A percentile compares a stretch with the other conserved stretches of the same genome.
Evolutionary conservation across 2,888 invertebrate genomes (phyloP).

Genomic region (Ochlodes sylvanus): DNA sequence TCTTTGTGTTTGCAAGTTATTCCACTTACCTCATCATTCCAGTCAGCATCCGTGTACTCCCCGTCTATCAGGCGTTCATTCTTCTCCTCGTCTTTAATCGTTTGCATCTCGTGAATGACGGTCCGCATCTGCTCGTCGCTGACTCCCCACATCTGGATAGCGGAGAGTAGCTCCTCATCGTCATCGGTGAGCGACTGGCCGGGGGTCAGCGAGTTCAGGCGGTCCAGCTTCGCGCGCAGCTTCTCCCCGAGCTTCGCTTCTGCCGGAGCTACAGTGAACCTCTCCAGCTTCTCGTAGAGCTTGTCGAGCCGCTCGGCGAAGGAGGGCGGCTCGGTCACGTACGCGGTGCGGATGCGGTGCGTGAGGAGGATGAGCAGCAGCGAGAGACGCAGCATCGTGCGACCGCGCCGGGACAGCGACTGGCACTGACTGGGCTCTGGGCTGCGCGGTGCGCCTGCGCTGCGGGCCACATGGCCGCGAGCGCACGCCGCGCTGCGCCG

Average conservation of each 20-base stretch:
- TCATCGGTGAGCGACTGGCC: constrained; percentile 61
- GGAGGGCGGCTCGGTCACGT: constrained; percentile 66
- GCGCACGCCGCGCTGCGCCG: constrained; percentile 45
- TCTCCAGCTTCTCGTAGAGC: constrained; percentile 69
- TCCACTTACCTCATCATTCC: constrained; percentile 70
- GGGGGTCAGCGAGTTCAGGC: constrained; percentile 63
- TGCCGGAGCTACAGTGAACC: constrained; percentile 55
- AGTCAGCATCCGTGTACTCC: constrained; percentile 61
- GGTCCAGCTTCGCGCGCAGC: constrained; percentile 66
- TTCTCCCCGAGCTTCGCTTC: constrained; percentile 50
- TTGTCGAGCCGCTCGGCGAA: constrained; percentile 64
- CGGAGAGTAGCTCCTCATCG: constrained; percentile 67
- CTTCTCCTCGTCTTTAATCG: constrained; percentile 56
- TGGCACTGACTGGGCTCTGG: constrained; percentile 46
- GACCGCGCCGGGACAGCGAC: constrained; percentile 59
- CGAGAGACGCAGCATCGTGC: constrained; percentile 66
- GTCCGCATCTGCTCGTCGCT: constrained; percentile 65
- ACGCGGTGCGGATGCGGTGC: constrained; percentile 60
- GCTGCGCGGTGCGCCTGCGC: constrained; percentile 47
- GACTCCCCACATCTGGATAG: constrained; percentile 68
- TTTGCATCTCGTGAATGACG: constrained; percentile 66
- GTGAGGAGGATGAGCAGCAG: constrained; percentile 60
- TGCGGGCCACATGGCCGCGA: constrained; percentile 41
- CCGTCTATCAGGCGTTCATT: constrained; percentile 55
- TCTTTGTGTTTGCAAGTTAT: too few relatives aligned